Conservation (phyloP, 2,797 vertebrate genomes). For the Otolemur crassicaudatus region DNA sequence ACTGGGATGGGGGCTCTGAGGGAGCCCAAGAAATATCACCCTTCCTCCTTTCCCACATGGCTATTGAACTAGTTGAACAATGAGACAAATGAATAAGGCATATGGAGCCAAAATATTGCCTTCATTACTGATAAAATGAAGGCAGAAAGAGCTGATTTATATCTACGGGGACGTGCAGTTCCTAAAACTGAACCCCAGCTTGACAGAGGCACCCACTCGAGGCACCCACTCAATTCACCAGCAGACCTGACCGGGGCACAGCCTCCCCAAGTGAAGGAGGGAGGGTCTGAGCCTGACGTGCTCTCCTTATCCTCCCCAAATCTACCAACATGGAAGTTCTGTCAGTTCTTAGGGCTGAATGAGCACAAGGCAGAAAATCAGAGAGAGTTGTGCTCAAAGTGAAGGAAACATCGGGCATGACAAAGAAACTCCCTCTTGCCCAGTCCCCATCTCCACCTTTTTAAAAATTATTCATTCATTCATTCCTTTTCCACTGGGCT, state of each 20-base stretch:
- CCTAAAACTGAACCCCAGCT: neutral
- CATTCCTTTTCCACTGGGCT: neutral
- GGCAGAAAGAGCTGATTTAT: neutral
- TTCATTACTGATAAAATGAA: neutral
- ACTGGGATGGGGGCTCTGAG: neutral
- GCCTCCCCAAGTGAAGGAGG: neutral
- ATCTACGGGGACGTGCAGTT: neutral
- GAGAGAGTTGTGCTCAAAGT: neutral
- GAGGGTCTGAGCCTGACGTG: neutral
- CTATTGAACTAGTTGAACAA: neutral
- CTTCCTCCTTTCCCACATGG: neutral
- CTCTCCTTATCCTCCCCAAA: neutral
- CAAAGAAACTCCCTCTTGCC: neutral
- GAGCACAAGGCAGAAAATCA: neutral
- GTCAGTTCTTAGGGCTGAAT: neutral
- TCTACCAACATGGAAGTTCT: neutral
- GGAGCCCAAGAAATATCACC: neutral
- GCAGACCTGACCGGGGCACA: neutral
- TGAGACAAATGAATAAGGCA: neutral
- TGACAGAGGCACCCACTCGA: neutral
- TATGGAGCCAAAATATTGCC: neutral
- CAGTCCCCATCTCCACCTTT: no score
- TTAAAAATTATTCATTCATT: neutral
- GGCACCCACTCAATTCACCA: neutral
- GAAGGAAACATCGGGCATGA: neutral